Evolutionary conservation across 2,113 vertebrate species (phyloP), one percentile per base, ranked within the genome.

Genomic region (Salvelinus fontinalis): DNA sequence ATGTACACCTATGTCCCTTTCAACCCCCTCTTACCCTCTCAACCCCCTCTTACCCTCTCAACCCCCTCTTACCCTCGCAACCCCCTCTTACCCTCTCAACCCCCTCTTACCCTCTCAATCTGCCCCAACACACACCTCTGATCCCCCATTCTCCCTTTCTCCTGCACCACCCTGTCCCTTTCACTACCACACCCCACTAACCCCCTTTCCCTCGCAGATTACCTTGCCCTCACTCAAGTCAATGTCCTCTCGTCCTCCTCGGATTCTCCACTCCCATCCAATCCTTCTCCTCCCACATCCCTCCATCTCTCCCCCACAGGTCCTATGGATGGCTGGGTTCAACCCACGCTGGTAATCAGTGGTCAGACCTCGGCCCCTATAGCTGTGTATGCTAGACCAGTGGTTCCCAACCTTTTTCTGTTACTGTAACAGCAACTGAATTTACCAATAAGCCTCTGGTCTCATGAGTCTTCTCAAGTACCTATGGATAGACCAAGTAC

Each of bases 331-430:
- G 54, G 31, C 59, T 75, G 72, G 80, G 73, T 84, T 85, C 74
- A 87, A 66, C 72, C 74, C 34, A 27, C 51, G 51, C 54, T 72
- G 76, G 71, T 78, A 83, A 87, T 83, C 85, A 84, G 87, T 65
- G 73, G 74, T 85, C 81, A 81, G 81, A 79, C 73, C 34, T 84
- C 60, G 1, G 74, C 57, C 57, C 76, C 75, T 70, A 44, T 48
- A 75, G 74, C 73, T 73, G 49, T 34, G 34, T n/a, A 71, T 8
- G 29, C 64, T 71, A 44, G 16, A 6, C 31, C 26, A 71, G 39
- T 44, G 39, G 39, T 44, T 44, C 8, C 39, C 39, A 44, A 44
- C 9, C 39, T 0, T 44, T 44, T 44, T 44, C 9, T 9, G 39
- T 44, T 44, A 44, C 39, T 44, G 39, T 44, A 44, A 9, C 39